Conservation (phyloP, 2,113 vertebrate genomes). For the Podarcis cretensis region DNA sequence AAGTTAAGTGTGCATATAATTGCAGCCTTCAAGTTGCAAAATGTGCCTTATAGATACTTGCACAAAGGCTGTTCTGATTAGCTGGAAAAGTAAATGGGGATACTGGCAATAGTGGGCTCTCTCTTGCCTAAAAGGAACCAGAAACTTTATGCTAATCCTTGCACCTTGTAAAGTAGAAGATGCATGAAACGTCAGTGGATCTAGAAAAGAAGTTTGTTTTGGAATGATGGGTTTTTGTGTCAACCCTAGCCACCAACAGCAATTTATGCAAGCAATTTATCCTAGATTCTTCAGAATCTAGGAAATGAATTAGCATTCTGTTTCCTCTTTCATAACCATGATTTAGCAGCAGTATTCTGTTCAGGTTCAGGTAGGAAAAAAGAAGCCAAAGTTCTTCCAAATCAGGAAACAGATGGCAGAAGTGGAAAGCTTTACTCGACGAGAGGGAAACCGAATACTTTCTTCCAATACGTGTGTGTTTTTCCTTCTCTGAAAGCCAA, state of each 20-base stretch:
- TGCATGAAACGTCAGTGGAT: neutral
- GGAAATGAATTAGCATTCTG: slow-evolving; percentile 23
- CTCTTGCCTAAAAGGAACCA: neutral
- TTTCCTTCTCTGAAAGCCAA: neutral
- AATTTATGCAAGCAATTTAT: neutral
- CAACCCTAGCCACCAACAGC: neutral
- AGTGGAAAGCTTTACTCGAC: slow-evolving; percentile 11
- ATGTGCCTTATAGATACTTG: neutral
- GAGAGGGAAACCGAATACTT: slow-evolving; percentile 1
- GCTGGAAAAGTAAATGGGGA: neutral
- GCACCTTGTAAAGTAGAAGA: neutral
- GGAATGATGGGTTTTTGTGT: neutral
- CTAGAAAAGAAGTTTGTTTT: neutral
- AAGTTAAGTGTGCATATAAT: neutral
- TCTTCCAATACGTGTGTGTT: neutral
- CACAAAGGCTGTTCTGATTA: no score
- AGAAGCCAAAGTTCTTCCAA: slow-evolving; percentile 1
- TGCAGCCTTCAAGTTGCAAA: neutral
- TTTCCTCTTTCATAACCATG: neutral
- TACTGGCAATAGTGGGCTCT: neutral
- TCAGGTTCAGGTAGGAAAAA: rapidly evolving
- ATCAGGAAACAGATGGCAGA: slow-evolving; percentile 39
- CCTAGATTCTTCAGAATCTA: slow-evolving; percentile 5
- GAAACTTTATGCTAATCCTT: neutral
- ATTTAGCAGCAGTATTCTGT: neutral